Conservation (phyloP, 2,797 vertebrate species). For the Coluber constrictor region DNA sequence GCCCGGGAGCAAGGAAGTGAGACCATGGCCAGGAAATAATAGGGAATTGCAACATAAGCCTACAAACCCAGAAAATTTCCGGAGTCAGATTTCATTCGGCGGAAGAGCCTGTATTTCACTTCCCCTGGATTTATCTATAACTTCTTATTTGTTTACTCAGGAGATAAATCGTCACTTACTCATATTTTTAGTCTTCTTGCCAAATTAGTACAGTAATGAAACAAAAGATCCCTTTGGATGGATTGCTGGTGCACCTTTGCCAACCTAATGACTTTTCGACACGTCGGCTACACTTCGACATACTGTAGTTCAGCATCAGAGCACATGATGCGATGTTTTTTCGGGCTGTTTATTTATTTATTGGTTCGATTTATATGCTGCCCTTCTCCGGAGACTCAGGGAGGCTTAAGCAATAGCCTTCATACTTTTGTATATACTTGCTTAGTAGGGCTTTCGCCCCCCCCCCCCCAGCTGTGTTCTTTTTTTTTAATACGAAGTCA, state of each 20-base stretch:
- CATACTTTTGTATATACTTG: too few relatives aligned
- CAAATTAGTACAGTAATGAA: neutral
- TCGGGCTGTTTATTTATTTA: too few relatives aligned
- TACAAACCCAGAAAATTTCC: neutral
- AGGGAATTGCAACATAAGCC: neutral
- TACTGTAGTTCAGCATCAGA: neutral
- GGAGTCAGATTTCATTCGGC: neutral
- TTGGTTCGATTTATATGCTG: too few relatives aligned
- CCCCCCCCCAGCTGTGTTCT: too few relatives aligned
- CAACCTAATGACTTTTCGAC: neutral
- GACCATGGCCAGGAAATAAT: neutral
- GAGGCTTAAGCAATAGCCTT: too few relatives aligned
- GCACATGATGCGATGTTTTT: neutral
- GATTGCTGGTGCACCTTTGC: neutral
- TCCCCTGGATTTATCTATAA: neutral
- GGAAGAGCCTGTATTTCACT: neutral
- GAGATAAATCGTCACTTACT: neutral
- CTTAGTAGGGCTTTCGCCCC: too few relatives aligned
- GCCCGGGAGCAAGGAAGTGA: neutral
- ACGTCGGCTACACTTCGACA: neutral
- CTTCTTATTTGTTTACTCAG: neutral
- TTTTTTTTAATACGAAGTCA: too few relatives aligned
- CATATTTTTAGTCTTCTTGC: neutral
- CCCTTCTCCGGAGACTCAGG: too few relatives aligned
- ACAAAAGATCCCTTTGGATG: neutral